Conservation (phyloP, 30 jellyfish, hydroid and myxozoan genomes). For the Hydra vulgaris region DNA sequence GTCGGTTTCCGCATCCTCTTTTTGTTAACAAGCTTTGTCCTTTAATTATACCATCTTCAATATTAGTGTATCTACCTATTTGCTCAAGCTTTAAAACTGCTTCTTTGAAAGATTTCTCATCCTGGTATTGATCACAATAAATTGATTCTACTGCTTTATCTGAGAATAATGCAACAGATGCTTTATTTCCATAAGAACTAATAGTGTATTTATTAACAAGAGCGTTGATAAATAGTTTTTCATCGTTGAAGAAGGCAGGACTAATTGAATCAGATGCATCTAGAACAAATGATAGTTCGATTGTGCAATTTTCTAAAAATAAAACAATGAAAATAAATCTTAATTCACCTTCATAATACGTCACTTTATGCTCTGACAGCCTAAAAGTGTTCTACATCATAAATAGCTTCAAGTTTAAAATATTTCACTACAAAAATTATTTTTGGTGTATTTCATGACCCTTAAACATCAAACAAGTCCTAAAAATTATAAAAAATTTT, state of each 20-base stretch:
- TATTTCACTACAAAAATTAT: too few relatives aligned
- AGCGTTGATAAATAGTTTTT: not conserved
- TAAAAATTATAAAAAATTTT: too few relatives aligned
- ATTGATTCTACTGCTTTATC: not conserved
- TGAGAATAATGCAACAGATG: conserved; percentile 5
- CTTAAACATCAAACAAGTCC: too few relatives aligned
- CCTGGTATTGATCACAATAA: conserved; percentile 1
- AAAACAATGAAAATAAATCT: not conserved
- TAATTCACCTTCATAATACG: too few relatives aligned
- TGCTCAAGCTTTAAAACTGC: not conserved
- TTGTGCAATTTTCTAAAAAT: not conserved
- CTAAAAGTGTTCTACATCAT: too few relatives aligned
- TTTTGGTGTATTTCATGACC: too few relatives aligned
- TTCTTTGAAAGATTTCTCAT: not conserved
- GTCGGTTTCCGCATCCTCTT: conserved; percentile 8
- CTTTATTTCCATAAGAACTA: not conserved
- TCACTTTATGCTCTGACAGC: too few relatives aligned
- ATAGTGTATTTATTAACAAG: not conserved
- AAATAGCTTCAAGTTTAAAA: too few relatives aligned
- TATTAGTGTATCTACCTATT: conserved; percentile 1
- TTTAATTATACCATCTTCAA: conserved; percentile 8
- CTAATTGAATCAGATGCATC: conserved; percentile 8
- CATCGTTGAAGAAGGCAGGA: not conserved
- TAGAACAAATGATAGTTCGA: not conserved
- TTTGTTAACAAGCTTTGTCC: not conserved